A percentile compares a stretch with the other conserved stretches of the same genome.
Conservation (phyloP, 2,888 invertebrate genomes). For the Meandrusa payeni region DNA sequence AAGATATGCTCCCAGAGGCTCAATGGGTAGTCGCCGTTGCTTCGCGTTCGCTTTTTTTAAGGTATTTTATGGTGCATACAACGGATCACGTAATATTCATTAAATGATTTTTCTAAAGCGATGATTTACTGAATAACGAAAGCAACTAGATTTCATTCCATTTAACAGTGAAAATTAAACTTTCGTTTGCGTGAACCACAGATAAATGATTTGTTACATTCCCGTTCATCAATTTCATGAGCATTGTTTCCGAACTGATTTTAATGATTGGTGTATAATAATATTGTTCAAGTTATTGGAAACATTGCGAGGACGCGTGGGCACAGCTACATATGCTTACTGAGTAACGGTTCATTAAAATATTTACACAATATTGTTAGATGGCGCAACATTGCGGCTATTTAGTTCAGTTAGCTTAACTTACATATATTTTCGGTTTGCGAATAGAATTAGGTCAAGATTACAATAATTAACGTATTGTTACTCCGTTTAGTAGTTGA, state of each 20-base stretch:
- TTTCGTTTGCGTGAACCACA: not conserved
- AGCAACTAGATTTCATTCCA: constrained; percentile 25
- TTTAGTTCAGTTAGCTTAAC: constrained; percentile 32
- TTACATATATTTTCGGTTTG: constrained; percentile 31
- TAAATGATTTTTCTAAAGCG: constrained; percentile 28
- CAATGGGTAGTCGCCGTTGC: constrained; percentile 52
- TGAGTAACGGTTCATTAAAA: constrained; percentile 35
- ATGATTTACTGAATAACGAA: constrained; percentile 6
- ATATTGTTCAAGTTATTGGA: constrained; percentile 63
- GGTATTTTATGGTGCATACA: constrained; percentile 22
- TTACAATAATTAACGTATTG: constrained; percentile 51
- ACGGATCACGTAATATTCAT: constrained; percentile 27
- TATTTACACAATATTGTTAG: constrained; percentile 45
- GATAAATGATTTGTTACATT: constrained; percentile 29
- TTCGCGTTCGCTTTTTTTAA: constrained; percentile 49
- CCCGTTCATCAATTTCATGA: constrained; percentile 42
- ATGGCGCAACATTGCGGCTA: constrained; percentile 23
- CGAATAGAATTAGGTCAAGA: constrained; percentile 69
- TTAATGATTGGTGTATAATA: constrained; percentile 41
- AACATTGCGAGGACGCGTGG: constrained; percentile 39
- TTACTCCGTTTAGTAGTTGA: constrained; percentile 8
- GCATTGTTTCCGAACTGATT: constrained; percentile 38
- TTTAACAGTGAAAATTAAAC: constrained; percentile 31
- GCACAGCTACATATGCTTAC: constrained; percentile 30
- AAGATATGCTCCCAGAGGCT: constrained; percentile 70